These are phyloP conservation scores for Semicossyphus pulcher DNA, from an alignment of 2,113 vertebrate species.

Conservation along the genomic window DNA sequence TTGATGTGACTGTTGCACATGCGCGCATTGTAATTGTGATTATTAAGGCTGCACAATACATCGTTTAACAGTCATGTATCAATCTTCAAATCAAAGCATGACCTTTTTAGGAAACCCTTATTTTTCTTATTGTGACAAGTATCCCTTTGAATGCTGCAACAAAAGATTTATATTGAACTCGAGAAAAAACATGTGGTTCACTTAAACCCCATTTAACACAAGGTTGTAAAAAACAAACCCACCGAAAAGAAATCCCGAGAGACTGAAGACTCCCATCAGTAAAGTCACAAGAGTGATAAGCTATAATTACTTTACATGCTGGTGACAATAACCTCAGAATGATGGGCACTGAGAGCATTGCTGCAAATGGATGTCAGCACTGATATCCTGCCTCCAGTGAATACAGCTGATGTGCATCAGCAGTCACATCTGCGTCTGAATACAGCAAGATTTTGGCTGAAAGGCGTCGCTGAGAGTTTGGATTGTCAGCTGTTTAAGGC, in stretches of 20 bases:
- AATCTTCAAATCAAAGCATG: too few relatives aligned
- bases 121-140: not conserved
- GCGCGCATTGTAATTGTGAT: too few relatives aligned
- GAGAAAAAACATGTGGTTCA: conserved; percentile 1
- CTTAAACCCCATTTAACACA: not conserved
- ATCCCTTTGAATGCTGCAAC: not conserved
- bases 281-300: conserved; percentile 43
- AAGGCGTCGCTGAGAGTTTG: conserved; percentile 63
- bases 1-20: too few relatives aligned
- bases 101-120: not conserved
- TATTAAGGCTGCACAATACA: too few relatives aligned
- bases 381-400: conserved; percentile 70
- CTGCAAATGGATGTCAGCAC: conserved; percentile 60
- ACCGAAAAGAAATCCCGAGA: not conserved
- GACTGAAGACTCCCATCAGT: conserved; percentile 14
- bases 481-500: conserved; percentile 62
- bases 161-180: not conserved
- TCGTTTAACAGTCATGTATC: too few relatives aligned
- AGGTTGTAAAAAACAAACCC: conserved; percentile 13
- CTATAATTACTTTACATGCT: conserved; percentile 66
- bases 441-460: conserved; percentile 73
- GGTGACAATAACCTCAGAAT: conserved; percentile 58
- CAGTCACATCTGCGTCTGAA: conserved; percentile 79
- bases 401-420: conserved; percentile 69
- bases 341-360: conserved; percentile 51